phyloP scores from a whole-genome alignment of 2,797 vertebrate genomes.

The Arnoldichthys spilopterus region DNA sequence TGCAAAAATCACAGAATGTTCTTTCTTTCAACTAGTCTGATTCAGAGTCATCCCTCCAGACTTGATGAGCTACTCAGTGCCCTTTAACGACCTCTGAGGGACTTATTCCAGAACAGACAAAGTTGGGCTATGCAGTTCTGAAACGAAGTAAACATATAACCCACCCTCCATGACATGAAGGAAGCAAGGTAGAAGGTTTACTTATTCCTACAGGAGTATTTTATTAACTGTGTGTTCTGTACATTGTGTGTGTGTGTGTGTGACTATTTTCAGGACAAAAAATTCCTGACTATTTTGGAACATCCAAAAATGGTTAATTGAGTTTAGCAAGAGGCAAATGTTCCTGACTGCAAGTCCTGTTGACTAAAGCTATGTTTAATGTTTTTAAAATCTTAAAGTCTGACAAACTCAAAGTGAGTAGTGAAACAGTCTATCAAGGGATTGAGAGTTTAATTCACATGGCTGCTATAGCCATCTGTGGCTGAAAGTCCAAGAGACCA shows the following conservation, averaged over 20 bases:
- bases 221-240: neutral
- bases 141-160: slow-evolving; percentile 10
- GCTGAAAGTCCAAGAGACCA: no score
- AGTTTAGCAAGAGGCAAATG: no score
- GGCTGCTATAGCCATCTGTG: no score
- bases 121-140: neutral
- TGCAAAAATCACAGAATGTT: neutral
- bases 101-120: slow-evolving; percentile 29
- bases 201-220: neutral
- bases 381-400: no score
- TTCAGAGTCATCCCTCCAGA: neutral
- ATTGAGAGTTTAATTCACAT: no score
- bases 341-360: no score
- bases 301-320: no score
- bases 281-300: no score
- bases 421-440: no score
- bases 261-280: neutral
- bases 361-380: no score
- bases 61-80: neutral
- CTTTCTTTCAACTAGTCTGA: neutral
- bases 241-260: neutral
- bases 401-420: no score
- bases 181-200: neutral
- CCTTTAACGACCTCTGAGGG: neutral
- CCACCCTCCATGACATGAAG: neutral